Evolutionary conservation across 1,140 invertebrate genomes (phyloP), one percentile per base, ranked within the genome.

Genomic region (Brevipalpus yothersi): DNA sequence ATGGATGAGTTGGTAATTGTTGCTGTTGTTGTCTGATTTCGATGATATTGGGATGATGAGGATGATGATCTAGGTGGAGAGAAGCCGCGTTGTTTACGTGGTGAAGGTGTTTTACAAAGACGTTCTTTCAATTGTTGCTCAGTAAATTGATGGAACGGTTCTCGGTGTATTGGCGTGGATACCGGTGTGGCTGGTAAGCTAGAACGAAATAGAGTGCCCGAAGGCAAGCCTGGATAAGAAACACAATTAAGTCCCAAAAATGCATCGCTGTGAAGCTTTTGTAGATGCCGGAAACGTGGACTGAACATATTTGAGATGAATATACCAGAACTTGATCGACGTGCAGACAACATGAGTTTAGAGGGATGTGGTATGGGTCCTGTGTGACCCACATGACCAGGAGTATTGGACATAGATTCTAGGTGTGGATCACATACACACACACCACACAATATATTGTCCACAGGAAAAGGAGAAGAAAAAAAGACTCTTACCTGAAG

Each of bases 161-260:
- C 65, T 21, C 65, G 63, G 47, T 63, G 63, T 45, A 69, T 62
- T 40, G 65, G 66, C 45, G 63, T 66, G 41, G 65, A 68, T 40
- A 70, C 64, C 31, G 69, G 70, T 23, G 66, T 70, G 9, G 71
- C 68, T 62, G 61, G 70, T 64, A 62, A 61, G 65, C 58, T 66
- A 59, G 57, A 65, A 54, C 58, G 71, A 69, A 63, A 66, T 64
- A 67, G 61, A 43, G 66, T 66, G 19, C 66, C 64, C 5, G 61
- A 56, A 19, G 65, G 66, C 23, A 53, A 49, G 39, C 61, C 66
- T 39, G 66, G 63, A 11, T 66, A 47, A 47, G 58, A 67, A 43
- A 64, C 66, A 66, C 55, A 59, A 67, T 62, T 67, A 53, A 61
- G 63, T 64, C 58, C 71, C 66, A 65, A 67, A 66, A 70, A 67